phyloP scores from a whole-genome alignment of 2,113 vertebrate species.

The Struthio camelus region DNA sequence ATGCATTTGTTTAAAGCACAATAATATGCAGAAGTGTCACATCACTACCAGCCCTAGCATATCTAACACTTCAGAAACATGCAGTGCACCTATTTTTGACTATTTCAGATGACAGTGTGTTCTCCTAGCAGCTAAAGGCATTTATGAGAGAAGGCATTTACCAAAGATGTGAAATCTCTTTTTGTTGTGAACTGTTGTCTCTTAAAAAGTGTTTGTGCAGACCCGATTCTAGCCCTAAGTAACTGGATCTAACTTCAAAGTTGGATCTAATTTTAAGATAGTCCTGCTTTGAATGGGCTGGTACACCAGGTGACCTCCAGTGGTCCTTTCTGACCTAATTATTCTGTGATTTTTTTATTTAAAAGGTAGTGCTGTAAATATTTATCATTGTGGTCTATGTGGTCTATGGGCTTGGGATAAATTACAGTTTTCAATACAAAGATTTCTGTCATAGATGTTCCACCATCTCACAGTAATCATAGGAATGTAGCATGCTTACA shows the following conservation, averaged over 20 bases:
- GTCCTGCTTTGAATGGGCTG: not conserved
- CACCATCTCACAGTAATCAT: not conserved
- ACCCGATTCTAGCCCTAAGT: not conserved
- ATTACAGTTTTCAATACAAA: not conserved
- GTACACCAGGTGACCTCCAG: not conserved
- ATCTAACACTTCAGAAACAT: not conserved
- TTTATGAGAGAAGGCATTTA: not conserved
- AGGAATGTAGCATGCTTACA: not conserved
- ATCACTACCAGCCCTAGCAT: not conserved
- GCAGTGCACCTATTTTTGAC: not conserved
- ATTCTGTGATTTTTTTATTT: not conserved
- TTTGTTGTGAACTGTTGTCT: not conserved
- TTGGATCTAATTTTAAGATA: not conserved
- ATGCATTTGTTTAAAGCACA: not conserved
- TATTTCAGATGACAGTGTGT: not conserved
- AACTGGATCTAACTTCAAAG: not conserved
- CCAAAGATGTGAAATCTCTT: not conserved
- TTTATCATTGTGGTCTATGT: not conserved
- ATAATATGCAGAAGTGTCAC: not conserved
- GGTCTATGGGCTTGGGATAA: not conserved
- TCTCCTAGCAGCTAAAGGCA: not conserved
- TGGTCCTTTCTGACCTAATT: not conserved
- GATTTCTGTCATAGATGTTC: not conserved
- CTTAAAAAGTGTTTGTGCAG: not conserved
- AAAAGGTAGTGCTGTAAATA: not conserved